Conservation (phyloP, 2,113 vertebrate genomes). For the Hemiprocne comata region DNA sequence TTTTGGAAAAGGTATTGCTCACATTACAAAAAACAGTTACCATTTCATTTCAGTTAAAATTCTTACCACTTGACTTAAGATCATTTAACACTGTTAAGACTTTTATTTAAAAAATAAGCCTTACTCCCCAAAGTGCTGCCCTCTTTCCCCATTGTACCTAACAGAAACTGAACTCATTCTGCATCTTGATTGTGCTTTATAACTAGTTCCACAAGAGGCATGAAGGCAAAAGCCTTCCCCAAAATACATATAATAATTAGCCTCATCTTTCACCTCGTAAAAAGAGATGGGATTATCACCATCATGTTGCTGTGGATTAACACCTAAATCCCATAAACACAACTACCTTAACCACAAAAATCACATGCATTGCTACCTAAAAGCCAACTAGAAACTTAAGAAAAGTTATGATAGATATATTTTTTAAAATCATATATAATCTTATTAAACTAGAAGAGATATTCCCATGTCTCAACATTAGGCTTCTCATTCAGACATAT, state of each 20-base stretch:
- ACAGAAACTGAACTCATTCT: neutral
- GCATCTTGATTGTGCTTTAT: neutral
- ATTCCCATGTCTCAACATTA: neutral
- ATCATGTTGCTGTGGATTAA: neutral
- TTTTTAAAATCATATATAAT: neutral
- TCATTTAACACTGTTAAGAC: neutral
- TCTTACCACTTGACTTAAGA: neutral
- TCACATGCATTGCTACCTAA: neutral
- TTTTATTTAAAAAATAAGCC: neutral
- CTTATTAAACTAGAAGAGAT: neutral
- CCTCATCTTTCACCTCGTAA: neutral
- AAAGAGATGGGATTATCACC: neutral
- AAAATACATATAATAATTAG: neutral
- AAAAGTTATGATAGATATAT: neutral
- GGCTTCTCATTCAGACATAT: neutral
- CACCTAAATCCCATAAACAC: neutral
- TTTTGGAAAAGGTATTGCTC: neutral
- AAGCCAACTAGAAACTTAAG: neutral
- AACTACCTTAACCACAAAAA: neutral
- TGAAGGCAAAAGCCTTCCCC: neutral
- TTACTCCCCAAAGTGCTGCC: neutral
- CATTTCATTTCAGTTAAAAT: neutral
- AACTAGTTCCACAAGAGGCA: neutral
- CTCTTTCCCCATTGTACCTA: neutral
- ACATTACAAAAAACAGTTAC: neutral